These are phyloP conservation scores for Cydia strobilella DNA, from an alignment of 1,140 invertebrate genomes.

Conservation along the genomic window DNA sequence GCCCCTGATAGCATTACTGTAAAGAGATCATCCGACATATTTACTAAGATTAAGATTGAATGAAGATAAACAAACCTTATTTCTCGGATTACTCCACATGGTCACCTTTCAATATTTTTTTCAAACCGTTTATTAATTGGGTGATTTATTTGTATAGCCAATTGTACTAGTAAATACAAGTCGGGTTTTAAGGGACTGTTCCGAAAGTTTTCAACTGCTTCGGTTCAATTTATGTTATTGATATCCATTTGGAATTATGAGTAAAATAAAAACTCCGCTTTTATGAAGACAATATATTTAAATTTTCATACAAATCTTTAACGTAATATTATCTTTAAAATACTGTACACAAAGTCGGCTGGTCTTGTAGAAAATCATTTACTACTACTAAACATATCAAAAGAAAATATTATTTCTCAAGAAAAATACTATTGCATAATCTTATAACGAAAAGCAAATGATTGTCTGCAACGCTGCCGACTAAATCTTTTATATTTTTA, in stretches of 20 bases:
- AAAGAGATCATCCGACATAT: too few relatives aligned
- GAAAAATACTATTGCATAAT: constrained; percentile 37
- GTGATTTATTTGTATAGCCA: too few relatives aligned
- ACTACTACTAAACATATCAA: constrained; percentile 37
- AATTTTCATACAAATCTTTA: constrained; percentile 81
- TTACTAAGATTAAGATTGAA: too few relatives aligned
- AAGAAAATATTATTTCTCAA: constrained; percentile 39
- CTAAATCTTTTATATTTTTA: constrained; percentile 69
- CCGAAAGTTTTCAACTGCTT: too few relatives aligned
- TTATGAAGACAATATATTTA: constrained; percentile 80
- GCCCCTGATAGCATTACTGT: too few relatives aligned
- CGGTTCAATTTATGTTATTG: too few relatives aligned
- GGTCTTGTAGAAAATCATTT: constrained; percentile 68
- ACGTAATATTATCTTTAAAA: constrained; percentile 79
- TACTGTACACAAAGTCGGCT: constrained; percentile 73
- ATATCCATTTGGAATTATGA: neutral
- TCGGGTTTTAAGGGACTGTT: too few relatives aligned
- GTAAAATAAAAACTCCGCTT: constrained; percentile 59
- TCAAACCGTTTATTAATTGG: too few relatives aligned
- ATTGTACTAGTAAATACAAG: too few relatives aligned
- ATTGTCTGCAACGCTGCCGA: constrained; percentile 62
- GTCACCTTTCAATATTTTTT: too few relatives aligned
- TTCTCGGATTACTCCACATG: too few relatives aligned
- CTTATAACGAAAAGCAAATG: constrained; percentile 56
- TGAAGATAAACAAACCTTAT: too few relatives aligned